Percentiles rank a stretch among this genome's conserved stretches.
These are phyloP conservation scores for Momotus momota DNA, from an alignment of 2,797 vertebrate species.

Conservation along the genomic window DNA sequence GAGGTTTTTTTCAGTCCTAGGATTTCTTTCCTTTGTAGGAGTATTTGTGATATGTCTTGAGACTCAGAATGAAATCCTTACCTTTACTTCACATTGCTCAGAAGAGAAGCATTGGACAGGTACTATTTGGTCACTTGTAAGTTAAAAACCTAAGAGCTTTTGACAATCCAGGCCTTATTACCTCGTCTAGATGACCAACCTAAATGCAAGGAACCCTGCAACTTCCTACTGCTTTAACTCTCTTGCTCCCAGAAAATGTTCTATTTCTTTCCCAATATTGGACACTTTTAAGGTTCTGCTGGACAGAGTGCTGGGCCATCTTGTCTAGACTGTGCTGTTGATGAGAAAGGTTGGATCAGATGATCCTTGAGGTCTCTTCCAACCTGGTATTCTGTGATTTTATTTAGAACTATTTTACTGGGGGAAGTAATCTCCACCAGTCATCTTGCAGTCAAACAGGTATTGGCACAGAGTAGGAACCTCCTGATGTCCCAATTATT, in stretches of 20 bases:
- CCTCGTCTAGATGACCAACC: neutral
- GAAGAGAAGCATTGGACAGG: neutral
- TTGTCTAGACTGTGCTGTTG: neutral
- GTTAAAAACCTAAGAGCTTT: neutral
- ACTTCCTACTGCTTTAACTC: neutral
- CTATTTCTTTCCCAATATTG: neutral
- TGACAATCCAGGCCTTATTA: neutral
- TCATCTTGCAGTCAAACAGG: neutral
- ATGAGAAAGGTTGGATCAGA: neutral
- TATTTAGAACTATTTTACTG: neutral
- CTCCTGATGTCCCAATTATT: neutral
- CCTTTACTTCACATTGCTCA: neutral
- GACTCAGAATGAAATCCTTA: neutral
- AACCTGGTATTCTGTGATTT: neutral
- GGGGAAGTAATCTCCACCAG: neutral
- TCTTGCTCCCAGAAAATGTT: neutral
- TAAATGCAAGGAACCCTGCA: neutral
- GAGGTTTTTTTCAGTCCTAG: neutral
- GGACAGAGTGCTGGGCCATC: neutral
- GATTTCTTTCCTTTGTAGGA: neutral
- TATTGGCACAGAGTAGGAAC: neutral
- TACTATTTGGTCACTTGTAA: neutral
- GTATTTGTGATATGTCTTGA: neutral
- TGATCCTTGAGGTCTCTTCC: neutral
- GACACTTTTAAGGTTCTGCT: neutral